Base-by-base conservation (phyloP, 2,113 vertebrate genomes). In the Camelus dromedarius region DNA sequence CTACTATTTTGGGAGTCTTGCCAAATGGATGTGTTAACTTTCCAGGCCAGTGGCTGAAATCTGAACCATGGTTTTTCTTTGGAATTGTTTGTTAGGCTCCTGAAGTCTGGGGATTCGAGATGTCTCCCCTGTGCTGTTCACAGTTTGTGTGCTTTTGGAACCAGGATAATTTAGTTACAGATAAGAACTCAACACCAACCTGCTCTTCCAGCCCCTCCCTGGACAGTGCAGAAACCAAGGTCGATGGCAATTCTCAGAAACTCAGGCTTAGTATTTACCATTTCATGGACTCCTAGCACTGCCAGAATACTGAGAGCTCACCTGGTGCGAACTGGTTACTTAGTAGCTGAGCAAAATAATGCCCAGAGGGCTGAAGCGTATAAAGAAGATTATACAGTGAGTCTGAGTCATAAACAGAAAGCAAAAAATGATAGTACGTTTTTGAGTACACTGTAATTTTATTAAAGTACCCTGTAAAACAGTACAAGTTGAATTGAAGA, bases 1-100 rank as follows among this genome's bases (percentile, higher is more conserved):
- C 89, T 95, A 80, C 14, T 28, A 72, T 89, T 97, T 98, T 38
- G 79, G 93, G 86, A 97, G 16, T 70, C 80, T 91, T 96, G 97
- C 96, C 96, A 97, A 89, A 83, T 96, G 70, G 35, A 97, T 95
- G 91, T 93, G 95, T 96, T 95, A 96, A 86, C 54, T 89, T 94
- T 93, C 91, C 66, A 92, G 80, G 79, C 86, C 73, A 87, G 48
- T 67, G 67, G 73, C 91, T 97, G 97, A 97, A 97, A 98, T 89
- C 56, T 6, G 83, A 98, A 79, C 80, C 93, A 89, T 69, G 96
- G 85, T 86, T 98, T 97, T 96, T 89, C 75, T 97, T 93, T 92
- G 52, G 62, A 64, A 83, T 89, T 94, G 50, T 96, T 92, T 85
- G 91, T 93, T 77, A 94, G 79, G 82, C 89, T 96, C 90, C 77